Evolutionary conservation across 2,113 vertebrate genomes (phyloP).

Genomic region (Cariama cristata): DNA sequence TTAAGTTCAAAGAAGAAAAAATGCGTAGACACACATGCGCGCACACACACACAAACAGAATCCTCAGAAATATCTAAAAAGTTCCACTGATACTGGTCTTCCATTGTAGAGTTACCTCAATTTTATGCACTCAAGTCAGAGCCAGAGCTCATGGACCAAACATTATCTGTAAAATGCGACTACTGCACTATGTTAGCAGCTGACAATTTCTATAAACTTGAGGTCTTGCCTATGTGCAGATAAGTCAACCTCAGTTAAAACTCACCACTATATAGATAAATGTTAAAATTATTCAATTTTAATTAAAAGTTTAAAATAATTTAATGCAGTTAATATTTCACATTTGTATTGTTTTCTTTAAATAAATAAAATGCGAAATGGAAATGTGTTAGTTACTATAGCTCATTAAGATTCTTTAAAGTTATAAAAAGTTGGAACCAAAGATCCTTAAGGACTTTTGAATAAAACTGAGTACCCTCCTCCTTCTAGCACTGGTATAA

Average conservation of each 20-base stretch:
- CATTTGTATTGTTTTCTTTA: neutral
- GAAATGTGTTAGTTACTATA: neutral
- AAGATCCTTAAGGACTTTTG: neutral
- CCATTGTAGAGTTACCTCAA: neutral
- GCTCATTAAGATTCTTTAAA: neutral
- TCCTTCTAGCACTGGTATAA: neutral
- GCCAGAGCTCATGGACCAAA: neutral
- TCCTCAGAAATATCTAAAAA: neutral
- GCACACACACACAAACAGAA: neutral
- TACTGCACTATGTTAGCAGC: neutral
- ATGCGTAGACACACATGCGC: neutral
- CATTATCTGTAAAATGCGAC: neutral
- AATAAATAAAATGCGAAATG: neutral
- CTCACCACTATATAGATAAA: accelerated
- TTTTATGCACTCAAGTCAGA: accelerated
- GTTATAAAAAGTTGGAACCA: neutral
- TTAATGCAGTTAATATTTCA: neutral
- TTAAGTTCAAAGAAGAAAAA: neutral
- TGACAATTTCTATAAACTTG: neutral
- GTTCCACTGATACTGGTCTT: neutral
- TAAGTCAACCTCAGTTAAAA: neutral
- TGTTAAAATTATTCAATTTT: neutral
- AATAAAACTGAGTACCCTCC: neutral
- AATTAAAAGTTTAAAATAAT: neutral
- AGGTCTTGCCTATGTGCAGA: neutral